Evolutionary conservation across 2,888 invertebrate species (phyloP), one percentile per base, ranked within the genome.

Genomic region (Plebejus anna): DNA sequence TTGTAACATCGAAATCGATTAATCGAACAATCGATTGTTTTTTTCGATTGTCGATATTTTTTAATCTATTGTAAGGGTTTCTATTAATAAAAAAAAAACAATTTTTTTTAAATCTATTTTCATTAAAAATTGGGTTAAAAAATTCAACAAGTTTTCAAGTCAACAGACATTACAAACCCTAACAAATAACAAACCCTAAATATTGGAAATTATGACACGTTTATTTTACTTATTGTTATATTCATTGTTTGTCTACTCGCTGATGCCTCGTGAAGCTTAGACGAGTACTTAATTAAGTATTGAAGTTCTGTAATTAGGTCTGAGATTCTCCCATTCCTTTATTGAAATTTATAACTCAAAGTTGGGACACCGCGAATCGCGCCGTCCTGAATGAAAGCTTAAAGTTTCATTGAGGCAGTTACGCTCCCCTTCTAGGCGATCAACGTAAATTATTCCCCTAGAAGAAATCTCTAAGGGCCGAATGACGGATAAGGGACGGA

Each of bases 401-500:
- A 92, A 93, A 93, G 92, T 92, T 93, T 92, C 91, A 91, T 89
- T 90, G 87, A 91, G 90, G 92, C 91, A 92, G 91, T 92, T 90
- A 90, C 91, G 89, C 89, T 90, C 90, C 92, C 92, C 92, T 90
- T 90, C 89, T 85, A 88, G 87, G 82, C 92, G 93, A 93, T 92
- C 93, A 90, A 90, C 92, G 93, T 94, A 91, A 94, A 94, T 93
- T 94, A 94, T 92, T 91, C 91, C 88, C 89, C 89, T 87, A 89
- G 91, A 92, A 92, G 92, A 92, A 92, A 92, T 92, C 92, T 92
- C 92, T 82, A 88, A 91, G 93, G 93, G 89, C 90, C 89, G 90
- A 90, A 91, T 92, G 93, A 93, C 92, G 90, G 92, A 92, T 92
- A 92, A 92, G 92, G 92, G 93, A 89, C 90, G 90, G 86, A 87